Evolutionary conservation across 2,888 invertebrate species (phyloP), one percentile per base, ranked within the genome.

Genomic region (Sepiola atlantica): DNA sequence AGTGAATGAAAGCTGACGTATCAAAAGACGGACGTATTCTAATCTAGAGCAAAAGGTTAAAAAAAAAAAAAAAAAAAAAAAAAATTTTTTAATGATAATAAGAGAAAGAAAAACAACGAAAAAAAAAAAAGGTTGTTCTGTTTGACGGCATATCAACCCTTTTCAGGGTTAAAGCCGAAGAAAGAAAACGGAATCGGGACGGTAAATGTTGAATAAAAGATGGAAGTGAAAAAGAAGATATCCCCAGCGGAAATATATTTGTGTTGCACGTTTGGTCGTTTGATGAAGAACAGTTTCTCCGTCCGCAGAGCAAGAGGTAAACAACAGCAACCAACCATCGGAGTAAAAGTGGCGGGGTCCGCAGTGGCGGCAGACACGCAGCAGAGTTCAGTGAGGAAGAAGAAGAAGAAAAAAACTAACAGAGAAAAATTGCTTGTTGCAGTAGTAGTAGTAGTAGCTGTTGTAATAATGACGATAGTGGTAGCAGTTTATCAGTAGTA

Each of bases 401-500:
- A 45, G 45, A 24, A 45, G 45, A 45, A 45, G 45, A 45, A 77
- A 77, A 77, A 77, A 14, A 77, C 77, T 77, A 77, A 18, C 77
- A n/a, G 77, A 77, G n/a, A 77, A 4, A 77, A n/a, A n/a, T n/a
- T 32, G 77, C 32, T 77, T 20, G 77, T 77, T 14, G n/a, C n/a
- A 18, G 77, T 77, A 32, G 77, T 77, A 77, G 77, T 77, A 77
- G 77, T 12, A 12, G 32, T 14, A n/a, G 77, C 32, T 77, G 77
- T 77, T 77, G 77, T 77, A 77, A 77, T 77, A 77, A 77, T 77
- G 77, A 77, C n/a, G n/a, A n/a, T n/a, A 77, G 77, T 77, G 77
- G 77, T 77, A n/a, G 77, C 16, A 77, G n/a, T n/a, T 77, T 77
- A 77, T 92, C 92, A 55, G 92, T 92, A 92, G 90, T 90, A 32